A percentile compares a stretch with the other conserved stretches of the same genome.
These are phyloP conservation scores for Notodonta ziczac DNA, from an alignment of 2,888 invertebrate genomes.

Conservation along the genomic window DNA sequence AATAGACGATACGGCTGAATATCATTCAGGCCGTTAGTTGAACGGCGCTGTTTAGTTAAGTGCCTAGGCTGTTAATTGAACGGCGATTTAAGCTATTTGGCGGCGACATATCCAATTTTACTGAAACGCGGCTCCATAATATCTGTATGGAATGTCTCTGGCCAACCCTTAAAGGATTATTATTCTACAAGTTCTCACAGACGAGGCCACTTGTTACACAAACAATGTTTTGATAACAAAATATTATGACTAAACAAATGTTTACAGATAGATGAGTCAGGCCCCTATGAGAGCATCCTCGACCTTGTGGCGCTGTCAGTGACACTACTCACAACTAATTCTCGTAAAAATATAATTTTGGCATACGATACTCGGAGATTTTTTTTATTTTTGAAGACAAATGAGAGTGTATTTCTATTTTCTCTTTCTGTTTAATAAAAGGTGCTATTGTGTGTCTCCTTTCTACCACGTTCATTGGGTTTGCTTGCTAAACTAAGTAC, in stretches of 20 bases:
- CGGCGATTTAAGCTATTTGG: too few relatives aligned
- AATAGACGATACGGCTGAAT: too few relatives aligned
- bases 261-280: constrained; percentile 31
- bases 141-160: neutral
- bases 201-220: neutral
- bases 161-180: neutral
- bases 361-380: neutral
- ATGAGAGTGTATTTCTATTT: neutral
- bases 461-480: too few relatives aligned
- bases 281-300: constrained; percentile 27
- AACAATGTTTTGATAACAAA: neutral
- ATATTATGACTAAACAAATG: constrained; percentile 31
- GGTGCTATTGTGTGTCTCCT: neutral
- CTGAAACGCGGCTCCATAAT: too few relatives aligned
- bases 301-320: constrained; percentile 23
- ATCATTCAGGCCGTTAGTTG: too few relatives aligned
- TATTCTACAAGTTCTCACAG: neutral
- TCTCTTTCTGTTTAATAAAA: neutral
- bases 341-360: neutral
- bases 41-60: too few relatives aligned
- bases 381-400: neutral
- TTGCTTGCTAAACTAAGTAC: too few relatives aligned
- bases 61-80: too few relatives aligned
- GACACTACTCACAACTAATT: neutral
- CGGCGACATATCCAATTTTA: too few relatives aligned